Conservation (phyloP, 2,113 vertebrate species). For the Ameiurus melas region DNA sequence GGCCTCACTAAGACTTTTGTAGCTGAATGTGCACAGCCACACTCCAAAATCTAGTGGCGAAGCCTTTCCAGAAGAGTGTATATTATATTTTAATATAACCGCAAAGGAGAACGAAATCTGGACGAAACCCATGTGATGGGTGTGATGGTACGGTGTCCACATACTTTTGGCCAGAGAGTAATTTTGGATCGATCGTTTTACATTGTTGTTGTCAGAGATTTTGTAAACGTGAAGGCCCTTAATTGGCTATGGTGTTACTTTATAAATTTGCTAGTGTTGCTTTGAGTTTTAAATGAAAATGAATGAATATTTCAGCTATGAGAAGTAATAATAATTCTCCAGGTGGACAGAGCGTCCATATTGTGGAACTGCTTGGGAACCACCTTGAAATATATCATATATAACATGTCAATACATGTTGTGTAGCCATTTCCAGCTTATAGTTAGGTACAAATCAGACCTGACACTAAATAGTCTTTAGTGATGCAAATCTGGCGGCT, state of each 20-base stretch:
- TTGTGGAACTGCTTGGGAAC: background rate
- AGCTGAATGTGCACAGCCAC: background rate
- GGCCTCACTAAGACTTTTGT: background rate
- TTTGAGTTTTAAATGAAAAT: background rate
- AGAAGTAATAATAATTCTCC: background rate
- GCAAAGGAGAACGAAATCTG: background rate
- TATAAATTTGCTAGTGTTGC: background rate
- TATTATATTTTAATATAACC: background rate
- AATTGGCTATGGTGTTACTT: background rate
- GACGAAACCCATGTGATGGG: background rate
- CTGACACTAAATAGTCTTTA: background rate
- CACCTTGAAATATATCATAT: background rate
- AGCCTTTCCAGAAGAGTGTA: background rate
- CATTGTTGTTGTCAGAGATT: background rate
- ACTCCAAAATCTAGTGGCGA: background rate
- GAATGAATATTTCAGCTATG: background rate
- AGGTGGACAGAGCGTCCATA: background rate
- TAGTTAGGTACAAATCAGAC: background rate
- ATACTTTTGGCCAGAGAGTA: background rate
- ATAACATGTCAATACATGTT: background rate
- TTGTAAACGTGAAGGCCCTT: background rate
- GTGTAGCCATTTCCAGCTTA: background rate
- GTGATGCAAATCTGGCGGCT: background rate
- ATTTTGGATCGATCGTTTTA: background rate
- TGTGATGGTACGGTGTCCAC: background rate